Evolutionary conservation across 2,797 vertebrate genomes (phyloP).

Genomic region (Florisuga fusca): DNA sequence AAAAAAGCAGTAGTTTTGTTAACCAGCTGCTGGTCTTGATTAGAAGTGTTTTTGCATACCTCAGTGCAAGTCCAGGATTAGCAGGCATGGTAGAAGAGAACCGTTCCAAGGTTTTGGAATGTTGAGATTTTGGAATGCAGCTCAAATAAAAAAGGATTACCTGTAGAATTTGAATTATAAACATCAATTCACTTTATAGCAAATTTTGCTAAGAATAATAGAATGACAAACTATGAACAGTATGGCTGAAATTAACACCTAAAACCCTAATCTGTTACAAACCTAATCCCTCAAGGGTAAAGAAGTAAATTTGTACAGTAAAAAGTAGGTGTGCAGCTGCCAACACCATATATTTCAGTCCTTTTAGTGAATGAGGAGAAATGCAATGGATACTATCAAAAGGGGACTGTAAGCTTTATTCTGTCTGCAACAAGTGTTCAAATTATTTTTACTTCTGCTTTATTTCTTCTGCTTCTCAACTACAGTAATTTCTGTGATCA

Average conservation of each 20-base stretch:
- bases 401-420: background rate
- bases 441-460: background rate
- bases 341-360: background rate
- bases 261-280: background rate
- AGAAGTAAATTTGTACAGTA: background rate
- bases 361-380: background rate
- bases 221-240: background rate
- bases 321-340: background rate
- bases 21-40: background rate
- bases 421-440: background rate
- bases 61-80: slow-evolving; percentile 91
- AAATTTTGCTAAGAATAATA: background rate
- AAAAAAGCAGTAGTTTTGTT: background rate
- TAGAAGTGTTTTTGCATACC: slow-evolving; percentile 80
- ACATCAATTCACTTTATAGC: slow-evolving; percentile 18
- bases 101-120: slow-evolving; percentile 91
- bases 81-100: slow-evolving; percentile 90
- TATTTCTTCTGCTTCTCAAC: background rate
- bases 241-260: background rate
- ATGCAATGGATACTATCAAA: background rate
- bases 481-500: background rate
- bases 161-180: slow-evolving; percentile 78
- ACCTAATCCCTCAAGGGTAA: background rate
- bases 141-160: slow-evolving; percentile 92
- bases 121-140: slow-evolving; percentile 89